A percentile compares a stretch with the other conserved stretches of the same genome.
phyloP scores from a whole-genome alignment of 2,888 invertebrate species.

The Merodon equestris region DNA sequence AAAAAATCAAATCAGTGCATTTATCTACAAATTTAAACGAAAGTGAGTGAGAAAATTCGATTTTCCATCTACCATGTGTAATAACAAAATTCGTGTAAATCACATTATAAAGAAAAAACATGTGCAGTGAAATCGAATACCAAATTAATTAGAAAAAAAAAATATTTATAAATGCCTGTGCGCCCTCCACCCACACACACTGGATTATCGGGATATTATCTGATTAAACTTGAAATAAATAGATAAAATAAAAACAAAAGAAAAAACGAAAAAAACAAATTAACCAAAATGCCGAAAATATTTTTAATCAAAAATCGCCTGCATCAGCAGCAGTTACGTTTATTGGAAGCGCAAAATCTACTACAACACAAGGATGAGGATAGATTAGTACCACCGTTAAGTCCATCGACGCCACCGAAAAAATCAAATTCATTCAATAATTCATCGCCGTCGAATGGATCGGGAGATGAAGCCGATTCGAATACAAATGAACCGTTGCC shows the following conservation, averaged over 20 bases:
- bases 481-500: slow-evolving; percentile 80
- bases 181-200: slow-evolving; percentile 69
- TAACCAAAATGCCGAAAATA: slow-evolving; percentile 90
- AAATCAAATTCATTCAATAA: slow-evolving; percentile 57
- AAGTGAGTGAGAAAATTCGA: slow-evolving; percentile 58
- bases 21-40: slow-evolving; percentile 62
- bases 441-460: slow-evolving; percentile 52
- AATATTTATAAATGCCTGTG: not conserved
- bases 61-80: slow-evolving; percentile 35
- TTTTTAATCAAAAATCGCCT: slow-evolving; percentile 94
- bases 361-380: slow-evolving; percentile 83
- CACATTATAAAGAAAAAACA: slow-evolving; percentile 27
- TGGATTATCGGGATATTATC: slow-evolving; percentile 72
- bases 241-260: too few species aligned
- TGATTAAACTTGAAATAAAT: slow-evolving; percentile 23
- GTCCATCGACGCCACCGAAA: slow-evolving; percentile 79
- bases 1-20: slow-evolving; percentile 55
- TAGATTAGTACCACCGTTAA: slow-evolving; percentile 82
- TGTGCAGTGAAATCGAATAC: slow-evolving; percentile 20
- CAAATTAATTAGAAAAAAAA: slow-evolving; percentile 44
- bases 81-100: slow-evolving; percentile 51
- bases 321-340: slow-evolving; percentile 92
- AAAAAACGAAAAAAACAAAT: too few species aligned
- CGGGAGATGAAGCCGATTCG: slow-evolving; percentile 49
- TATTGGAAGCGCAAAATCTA: slow-evolving; percentile 91